Percentiles rank a stretch among this genome's conserved stretches.
Conservation (phyloP, 2,797 vertebrate species). For the Eutrigla gurnardus region DNA sequence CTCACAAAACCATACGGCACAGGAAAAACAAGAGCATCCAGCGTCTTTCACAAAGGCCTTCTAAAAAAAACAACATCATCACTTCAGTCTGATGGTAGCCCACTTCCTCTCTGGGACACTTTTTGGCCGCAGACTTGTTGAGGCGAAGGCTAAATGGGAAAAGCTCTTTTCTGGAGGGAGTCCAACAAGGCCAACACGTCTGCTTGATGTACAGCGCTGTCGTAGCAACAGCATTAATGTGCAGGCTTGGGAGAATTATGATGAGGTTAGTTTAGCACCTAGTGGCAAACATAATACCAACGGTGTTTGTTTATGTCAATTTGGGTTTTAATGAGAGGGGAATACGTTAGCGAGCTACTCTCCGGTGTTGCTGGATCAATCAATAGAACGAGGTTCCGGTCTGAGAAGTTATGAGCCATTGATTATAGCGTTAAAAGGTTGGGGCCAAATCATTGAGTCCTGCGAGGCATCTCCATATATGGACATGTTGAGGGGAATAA, state of each 20-base stretch:
- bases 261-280: conserved; percentile 66
- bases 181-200: conserved; percentile 61
- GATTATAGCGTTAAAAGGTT: conserved; percentile 40
- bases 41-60: background rate
- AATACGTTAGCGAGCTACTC: conserved; percentile 44
- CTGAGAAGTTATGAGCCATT: conserved; percentile 15
- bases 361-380: conserved; percentile 29
- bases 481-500: conserved; percentile 12
- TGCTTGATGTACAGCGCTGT: conserved; percentile 73
- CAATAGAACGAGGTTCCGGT: conserved; percentile 47
- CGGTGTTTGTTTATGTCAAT: conserved; percentile 73
- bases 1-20: background rate
- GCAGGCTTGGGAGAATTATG: conserved; percentile 74
- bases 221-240: conserved; percentile 64
- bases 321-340: conserved; percentile 65
- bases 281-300: conserved; percentile 54
- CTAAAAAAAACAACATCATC: conserved; percentile 21
- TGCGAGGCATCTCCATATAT: conserved; percentile 15
- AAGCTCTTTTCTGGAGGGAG: conserved; percentile 69
- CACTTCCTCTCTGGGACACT: conserved; percentile 28
- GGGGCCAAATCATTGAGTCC: conserved; percentile 9
- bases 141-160: conserved; percentile 31
- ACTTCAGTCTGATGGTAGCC: conserved; percentile 14
- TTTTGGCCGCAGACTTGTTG: conserved; percentile 40
- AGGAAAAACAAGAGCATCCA: background rate